Evolutionary conservation across 2,888 invertebrate genomes (phyloP).

Genomic region (Glyphotaelius pellucidus): DNA sequence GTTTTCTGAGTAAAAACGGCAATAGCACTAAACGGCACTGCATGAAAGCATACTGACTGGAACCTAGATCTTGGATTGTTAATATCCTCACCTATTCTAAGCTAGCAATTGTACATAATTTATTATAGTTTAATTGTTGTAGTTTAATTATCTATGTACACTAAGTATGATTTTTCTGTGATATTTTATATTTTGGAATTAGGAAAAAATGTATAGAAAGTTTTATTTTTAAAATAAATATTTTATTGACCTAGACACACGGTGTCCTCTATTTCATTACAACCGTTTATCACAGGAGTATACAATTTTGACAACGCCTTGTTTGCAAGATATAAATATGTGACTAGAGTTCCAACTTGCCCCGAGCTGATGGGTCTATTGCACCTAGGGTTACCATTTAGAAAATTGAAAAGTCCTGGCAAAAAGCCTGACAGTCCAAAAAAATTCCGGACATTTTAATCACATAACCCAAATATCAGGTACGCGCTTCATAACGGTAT

Average conservation of each 20-base stretch:
- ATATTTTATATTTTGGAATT: not conserved
- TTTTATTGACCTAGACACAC: not conserved
- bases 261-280: not conserved
- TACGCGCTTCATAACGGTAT: no score
- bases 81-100: not conserved
- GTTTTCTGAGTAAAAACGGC: not conserved
- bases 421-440: no score
- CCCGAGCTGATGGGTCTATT: no score
- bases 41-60: not conserved
- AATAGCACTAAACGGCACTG: not conserved
- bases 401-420: no score
- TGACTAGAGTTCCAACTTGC: not conserved
- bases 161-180: slow-evolving; percentile 30
- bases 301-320: not conserved
- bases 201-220: slow-evolving; percentile 23
- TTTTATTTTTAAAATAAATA: slow-evolving; percentile 39
- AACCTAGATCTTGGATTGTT: slow-evolving; percentile 22
- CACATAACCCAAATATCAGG: no score
- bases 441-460: no score
- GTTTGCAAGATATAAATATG: not conserved
- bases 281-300: not conserved
- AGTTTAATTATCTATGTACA: not conserved
- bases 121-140: not conserved
- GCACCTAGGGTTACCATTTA: no score
- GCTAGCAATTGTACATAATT: not conserved